phyloP scores from a whole-genome alignment of 1,140 invertebrate genomes.

The Drosophila kurseongensis region DNA sequence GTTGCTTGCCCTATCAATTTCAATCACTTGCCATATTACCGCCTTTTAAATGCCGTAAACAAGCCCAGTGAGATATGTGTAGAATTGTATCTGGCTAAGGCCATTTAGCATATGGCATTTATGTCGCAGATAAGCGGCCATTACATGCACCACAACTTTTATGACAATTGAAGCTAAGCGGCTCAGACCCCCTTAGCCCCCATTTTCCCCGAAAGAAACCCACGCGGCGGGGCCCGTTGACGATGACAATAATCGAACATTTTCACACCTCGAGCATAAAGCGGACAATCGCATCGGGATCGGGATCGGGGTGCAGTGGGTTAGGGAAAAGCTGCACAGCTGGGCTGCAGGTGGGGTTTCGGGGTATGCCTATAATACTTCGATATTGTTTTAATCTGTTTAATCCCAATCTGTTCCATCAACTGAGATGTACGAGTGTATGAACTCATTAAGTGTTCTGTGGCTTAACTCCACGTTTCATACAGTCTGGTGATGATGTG shows the following conservation, averaged over 20 bases:
- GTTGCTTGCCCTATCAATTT: constrained; percentile 47
- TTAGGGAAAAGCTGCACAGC: constrained; percentile 30
- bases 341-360: constrained; percentile 5
- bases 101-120: constrained; percentile 81
- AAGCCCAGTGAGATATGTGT: constrained; percentile 26
- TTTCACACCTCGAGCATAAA: constrained; percentile 83
- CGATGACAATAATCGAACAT: constrained; percentile 84
- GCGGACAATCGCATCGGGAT: constrained; percentile 42
- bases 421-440: no score
- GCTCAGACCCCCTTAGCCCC: constrained; percentile 37
- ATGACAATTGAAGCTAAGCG: constrained; percentile 79
- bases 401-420: no score
- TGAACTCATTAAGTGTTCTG: no score
- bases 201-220: constrained; percentile 21
- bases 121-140: constrained; percentile 77
- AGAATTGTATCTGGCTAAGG: constrained; percentile 49
- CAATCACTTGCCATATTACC: constrained; percentile 59
- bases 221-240: constrained; percentile 46
- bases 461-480: no score
- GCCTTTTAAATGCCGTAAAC: constrained; percentile 28
- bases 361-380: no score
- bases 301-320: constrained; percentile 18
- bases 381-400: no score
- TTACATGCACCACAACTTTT: constrained; percentile 68
- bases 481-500: no score